Base-by-base conservation (phyloP, 1,140 invertebrate species). In the Diorhabda carinulata region DNA sequence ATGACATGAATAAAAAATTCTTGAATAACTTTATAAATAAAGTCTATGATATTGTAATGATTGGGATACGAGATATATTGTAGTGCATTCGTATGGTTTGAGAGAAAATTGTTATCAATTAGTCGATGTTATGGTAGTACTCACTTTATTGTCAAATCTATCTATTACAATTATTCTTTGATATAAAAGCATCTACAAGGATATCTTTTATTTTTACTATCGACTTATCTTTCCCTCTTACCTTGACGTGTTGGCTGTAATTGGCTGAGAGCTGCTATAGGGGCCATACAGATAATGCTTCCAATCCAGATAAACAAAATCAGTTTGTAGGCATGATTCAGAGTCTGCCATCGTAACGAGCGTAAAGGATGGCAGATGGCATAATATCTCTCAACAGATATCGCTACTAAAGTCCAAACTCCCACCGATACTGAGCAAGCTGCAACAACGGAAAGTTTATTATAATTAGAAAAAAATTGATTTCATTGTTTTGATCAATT, bases 341-440 rank as follows among this genome's bases (percentile, higher is more conserved):
- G 73, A 0, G 89, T 90, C 77, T 91, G 89, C 88, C 90, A 90
- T 65, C 83, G 80, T 66, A 87, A 74, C 3, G 87, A 88, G 68
- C 85, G 81, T 10, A 91, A 79, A 0, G 89, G 90, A 72, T 86
- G 84, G 76, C 89, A 90, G 70, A 91, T 90, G 67, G 90, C 89
- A 75, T 88, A 90, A 76, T 89, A 91, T 5, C 89, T 79, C 77
- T 91, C 89, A 65, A 90, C 80, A 2, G 87, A 88, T 73, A 91
- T 90, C 44, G 87, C 86, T 5, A 90, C 88, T 60, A 91, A 74
- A 3, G 89, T 91, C 84, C 88, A 90, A 25, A 84, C 86, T 5
- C 84, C 86, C 1, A 88, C 88, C 2, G 86, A 84, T 2, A 90
- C 88, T 2, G 87, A 87, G 47, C 87, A 86, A 66, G 86, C 89